Evolutionary conservation across 2,113 vertebrate species (phyloP).

Genomic region (Heloderma charlesbogerti): DNA sequence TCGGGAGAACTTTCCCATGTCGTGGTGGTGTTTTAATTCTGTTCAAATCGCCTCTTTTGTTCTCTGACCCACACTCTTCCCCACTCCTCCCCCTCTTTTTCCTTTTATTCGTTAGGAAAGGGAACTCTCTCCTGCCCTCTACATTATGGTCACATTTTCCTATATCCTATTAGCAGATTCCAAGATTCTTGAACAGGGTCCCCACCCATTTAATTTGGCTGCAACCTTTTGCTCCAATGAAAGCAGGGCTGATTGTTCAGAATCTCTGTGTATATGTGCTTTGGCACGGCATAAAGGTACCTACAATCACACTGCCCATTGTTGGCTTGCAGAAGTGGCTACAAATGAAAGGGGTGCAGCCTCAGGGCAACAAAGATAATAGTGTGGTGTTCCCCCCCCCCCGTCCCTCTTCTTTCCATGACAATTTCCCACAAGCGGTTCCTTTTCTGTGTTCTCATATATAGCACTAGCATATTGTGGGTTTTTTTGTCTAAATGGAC

Average conservation of each 20-base stretch:
- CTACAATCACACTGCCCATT: conserved; percentile 73
- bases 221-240: conserved; percentile 78
- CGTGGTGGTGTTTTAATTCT: conserved; percentile 26
- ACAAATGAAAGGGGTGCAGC: conserved; percentile 73
- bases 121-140: conserved; percentile 62
- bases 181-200: conserved; percentile 80
- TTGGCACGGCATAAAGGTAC: conserved; percentile 80
- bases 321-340: conserved; percentile 74
- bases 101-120: conserved; percentile 70
- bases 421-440: not conserved
- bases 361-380: conserved; percentile 66
- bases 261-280: conserved; percentile 77
- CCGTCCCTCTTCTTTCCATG: conserved; percentile 40
- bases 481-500: conserved; percentile 39
- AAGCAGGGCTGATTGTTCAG: conserved; percentile 80
- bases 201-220: conserved; percentile 83
- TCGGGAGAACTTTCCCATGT: conserved; percentile 20
- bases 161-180: conserved; percentile 82
- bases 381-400: conserved; percentile 14
- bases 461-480: not conserved
- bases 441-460: conserved; percentile 23
- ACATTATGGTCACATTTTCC: conserved; percentile 80
- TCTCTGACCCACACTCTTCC: conserved; percentile 69
- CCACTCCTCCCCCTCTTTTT: conserved; percentile 47
- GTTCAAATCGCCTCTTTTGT: conserved; percentile 67